Evolutionary conservation across 1,140 invertebrate species (phyloP), one percentile per base, ranked within the genome.

Genomic region (Ericerus pela): DNA sequence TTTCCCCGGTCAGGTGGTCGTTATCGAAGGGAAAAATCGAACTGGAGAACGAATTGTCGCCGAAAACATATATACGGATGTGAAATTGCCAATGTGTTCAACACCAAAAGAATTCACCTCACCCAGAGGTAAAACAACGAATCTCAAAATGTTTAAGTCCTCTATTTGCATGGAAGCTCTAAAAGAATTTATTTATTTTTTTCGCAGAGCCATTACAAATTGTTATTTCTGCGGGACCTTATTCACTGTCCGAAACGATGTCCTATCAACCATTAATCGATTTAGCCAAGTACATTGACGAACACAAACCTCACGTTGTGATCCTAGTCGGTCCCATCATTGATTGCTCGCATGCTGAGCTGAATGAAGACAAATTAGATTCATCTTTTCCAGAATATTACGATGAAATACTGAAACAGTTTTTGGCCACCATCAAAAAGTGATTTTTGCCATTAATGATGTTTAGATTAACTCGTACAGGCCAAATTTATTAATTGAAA

Each of bases 1-100:
- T 11, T 92, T 88, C 66, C 84, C 89, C 2, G 89, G 89, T 1
- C 88, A 93, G 75, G 77, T 90, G 20, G 76, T 89, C 10, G 79
- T 81, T 1, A 74, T 85, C 29, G 74, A 79, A 38, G 87, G 85
- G 1, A 70, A 74, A 1, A 86, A 87, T 68, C 76, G 76, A 1
- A 75, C 77, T 2, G 82, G 82, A 0, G 77, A 80, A 59, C 73
- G 70, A 22, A 73, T 91, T 36, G 64, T 80, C n/a, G 81, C 77
- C 0, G 76, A 79, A 6, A 76, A 82, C 61, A 65, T 90, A 5
- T 78, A 75, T 64, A 65, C 68, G 3, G 76, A 78, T 43, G 73
- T 70, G 2, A 63, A 66, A 18, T 58, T 63, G 4, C 63, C 62
- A 6, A 61, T 63, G 3, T 67, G 71, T 29, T 64, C 26, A 16